Evolutionary conservation across 2,113 vertebrate species (phyloP), one percentile per base, ranked within the genome.

Genomic region (Mola mola): DNA sequence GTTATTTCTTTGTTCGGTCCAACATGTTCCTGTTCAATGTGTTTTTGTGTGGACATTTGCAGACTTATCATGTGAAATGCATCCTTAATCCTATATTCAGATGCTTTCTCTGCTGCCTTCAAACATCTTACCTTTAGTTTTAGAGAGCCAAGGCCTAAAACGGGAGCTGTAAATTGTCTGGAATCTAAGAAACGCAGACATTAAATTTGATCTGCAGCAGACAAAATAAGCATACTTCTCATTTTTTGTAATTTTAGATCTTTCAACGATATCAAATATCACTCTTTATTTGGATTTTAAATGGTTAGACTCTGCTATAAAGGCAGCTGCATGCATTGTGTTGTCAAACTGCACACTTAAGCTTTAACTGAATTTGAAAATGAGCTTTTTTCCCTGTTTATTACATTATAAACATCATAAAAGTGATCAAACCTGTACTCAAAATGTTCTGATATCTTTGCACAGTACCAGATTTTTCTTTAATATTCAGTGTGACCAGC

Each of bases 91-190:
- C 29, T 9, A 40, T 56, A 29, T 51, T 52, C 46, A 40, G 46
- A 37, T 31, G 55, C 42, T 53, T 16, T 20, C 65, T 42, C n/a
- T 52, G 65, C n/a, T 44, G 69, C 29, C 56, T 47, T n/a, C 50
- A 53, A 78, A 66, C 52, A 51, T 64, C 53, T 34, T 59, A 12
- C 38, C 70, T 81, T 77, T 78, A 58, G 61, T 65, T 79, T 81
- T 57, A 58, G 21, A 43, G 44, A 34, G 44, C 51, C 40, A 8
- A n/a, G 1, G 2, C 67, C 74, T 72, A 66, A 66, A 78, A 75
- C 58, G 50, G 67, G 50, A 22, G 11, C 43, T 42, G 53, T 22
- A 60, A 78, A 81, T 68, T 62, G 82, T 56, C 41, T 59, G 71
- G 65, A 72, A 67, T 78, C 67, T 25, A 5, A 53, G 64, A 67